A percentile compares a stretch with the other conserved stretches of the same genome.
Evolutionary conservation across 2,797 vertebrate species (phyloP).

Genomic region (Enteromius thamalakanensis): DNA sequence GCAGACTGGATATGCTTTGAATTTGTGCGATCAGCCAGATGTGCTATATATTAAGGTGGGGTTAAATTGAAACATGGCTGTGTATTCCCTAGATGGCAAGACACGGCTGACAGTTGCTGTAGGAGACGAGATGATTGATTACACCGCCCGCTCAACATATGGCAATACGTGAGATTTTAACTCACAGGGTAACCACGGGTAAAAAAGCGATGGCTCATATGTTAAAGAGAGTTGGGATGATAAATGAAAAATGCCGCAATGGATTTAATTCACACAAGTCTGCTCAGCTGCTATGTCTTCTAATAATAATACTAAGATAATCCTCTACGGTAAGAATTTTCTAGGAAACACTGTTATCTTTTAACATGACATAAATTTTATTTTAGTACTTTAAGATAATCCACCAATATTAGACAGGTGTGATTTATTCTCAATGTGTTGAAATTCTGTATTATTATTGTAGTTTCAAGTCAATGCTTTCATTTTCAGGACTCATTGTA

Average conservation of each 20-base stretch:
- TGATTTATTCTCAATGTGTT: neutral
- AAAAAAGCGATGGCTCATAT: constrained; percentile 40
- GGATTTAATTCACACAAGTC: constrained; percentile 54
- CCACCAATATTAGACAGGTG: neutral
- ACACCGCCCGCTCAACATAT: constrained; percentile 56
- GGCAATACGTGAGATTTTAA: constrained; percentile 62
- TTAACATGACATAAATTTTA: neutral
- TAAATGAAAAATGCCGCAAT: constrained; percentile 47
- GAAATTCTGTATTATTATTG: neutral
- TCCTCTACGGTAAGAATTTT: constrained; percentile 3
- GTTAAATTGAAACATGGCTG: constrained; percentile 73
- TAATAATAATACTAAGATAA: constrained; percentile 46
- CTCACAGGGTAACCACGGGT: constrained; percentile 40
- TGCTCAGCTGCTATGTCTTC: constrained; percentile 47
- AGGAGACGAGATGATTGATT: constrained; percentile 76
- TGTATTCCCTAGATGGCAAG: constrained; percentile 62
- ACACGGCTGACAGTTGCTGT: constrained; percentile 71
- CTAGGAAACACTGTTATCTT: constrained; percentile 14
- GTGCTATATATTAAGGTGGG: constrained; percentile 64
- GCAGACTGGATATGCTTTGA: constrained; percentile 46
- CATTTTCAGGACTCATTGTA: constrained; percentile 27
- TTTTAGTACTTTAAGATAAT: neutral
- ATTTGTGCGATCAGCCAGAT: constrained; percentile 64
- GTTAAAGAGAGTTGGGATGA: constrained; percentile 53
- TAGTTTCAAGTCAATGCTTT: constrained; percentile 22